A percentile compares a stretch with the other conserved stretches of the same genome.
Evolutionary conservation across 2,888 invertebrate genomes (phyloP).

Genomic region (Tromatobia lineatoria): DNA sequence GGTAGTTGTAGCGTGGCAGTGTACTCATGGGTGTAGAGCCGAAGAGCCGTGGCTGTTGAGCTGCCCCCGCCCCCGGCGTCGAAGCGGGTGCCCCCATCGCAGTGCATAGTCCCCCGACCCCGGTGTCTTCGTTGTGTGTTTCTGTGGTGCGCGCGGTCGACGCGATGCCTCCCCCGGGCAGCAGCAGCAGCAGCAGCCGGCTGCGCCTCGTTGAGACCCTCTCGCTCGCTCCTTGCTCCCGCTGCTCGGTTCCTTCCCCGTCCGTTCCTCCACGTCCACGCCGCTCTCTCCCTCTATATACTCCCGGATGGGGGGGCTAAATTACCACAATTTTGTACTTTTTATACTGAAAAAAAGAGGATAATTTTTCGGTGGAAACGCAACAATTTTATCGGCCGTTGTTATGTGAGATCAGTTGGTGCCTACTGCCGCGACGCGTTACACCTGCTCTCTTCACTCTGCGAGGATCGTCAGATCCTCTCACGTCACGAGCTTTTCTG

Average conservation of each 20-base stretch:
- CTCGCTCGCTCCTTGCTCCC: conserved; percentile 34
- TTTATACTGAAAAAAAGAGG: conserved; percentile 80
- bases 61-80: conserved; percentile 52
- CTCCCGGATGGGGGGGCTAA: conserved; percentile 79
- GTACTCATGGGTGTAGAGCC: conserved; percentile 10
- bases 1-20: conserved; percentile 71
- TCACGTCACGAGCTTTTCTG: not conserved
- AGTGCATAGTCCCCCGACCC: conserved; percentile 19
- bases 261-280: conserved; percentile 48
- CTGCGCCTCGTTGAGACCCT: conserved; percentile 24
- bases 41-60: not conserved
- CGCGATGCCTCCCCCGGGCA: conserved; percentile 69
- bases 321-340: conserved; percentile 85
- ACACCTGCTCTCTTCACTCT: conserved; percentile 78
- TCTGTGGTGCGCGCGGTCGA: conserved; percentile 23
- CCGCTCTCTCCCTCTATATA: conserved; percentile 20
- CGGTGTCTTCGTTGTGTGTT: conserved; percentile 23
- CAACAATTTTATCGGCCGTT: conserved; percentile 85
- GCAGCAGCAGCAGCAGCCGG: conserved; percentile 16
- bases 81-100: conserved; percentile 38
- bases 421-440: conserved; percentile 84
- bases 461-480: not conserved
- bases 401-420: conserved; percentile 85
- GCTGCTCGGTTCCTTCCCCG: conserved; percentile 38
- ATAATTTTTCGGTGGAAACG: conserved; percentile 85